Evolutionary conservation across 2,888 invertebrate species (phyloP).

Genomic region (Dorcus hopei): DNA sequence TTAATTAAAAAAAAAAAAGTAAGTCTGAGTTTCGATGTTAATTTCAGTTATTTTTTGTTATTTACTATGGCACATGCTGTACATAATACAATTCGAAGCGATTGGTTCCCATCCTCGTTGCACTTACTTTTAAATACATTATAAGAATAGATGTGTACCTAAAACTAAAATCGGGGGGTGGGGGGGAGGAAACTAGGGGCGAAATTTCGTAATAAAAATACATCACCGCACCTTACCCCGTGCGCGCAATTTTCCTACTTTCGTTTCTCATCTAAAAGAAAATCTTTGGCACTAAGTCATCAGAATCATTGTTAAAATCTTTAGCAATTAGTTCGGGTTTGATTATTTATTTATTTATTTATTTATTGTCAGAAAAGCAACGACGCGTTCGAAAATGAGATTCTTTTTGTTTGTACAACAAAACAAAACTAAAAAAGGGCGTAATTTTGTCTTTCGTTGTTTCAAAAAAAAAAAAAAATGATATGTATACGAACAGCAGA

Average conservation of each 20-base stretch:
- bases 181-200: too few relatives aligned
- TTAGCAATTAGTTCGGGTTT: neutral
- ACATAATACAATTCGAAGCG: too few relatives aligned
- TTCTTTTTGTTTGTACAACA: constrained; percentile 14
- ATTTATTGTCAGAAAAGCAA: constrained; percentile 13
- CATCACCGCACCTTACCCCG: neutral
- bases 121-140: neutral
- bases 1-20: too few relatives aligned
- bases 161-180: too few relatives aligned
- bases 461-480: constrained; percentile 2
- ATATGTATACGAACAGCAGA: too few relatives aligned
- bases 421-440: neutral
- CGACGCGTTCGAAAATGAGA: constrained; percentile 8
- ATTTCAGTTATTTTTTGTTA: too few relatives aligned
- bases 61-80: too few relatives aligned
- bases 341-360: constrained; percentile 1
- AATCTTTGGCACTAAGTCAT: constrained; percentile 29
- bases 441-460: constrained; percentile 6
- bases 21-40: too few relatives aligned
- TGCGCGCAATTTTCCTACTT: neutral
- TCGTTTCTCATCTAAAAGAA: neutral
- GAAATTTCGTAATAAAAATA: too few relatives aligned
- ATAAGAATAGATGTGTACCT: neutral
- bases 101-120: too few relatives aligned
- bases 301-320: constrained; percentile 16